Base-by-base conservation (phyloP, 2,888 invertebrate genomes). In the Kuschelorhynchus macadamiae region DNA sequence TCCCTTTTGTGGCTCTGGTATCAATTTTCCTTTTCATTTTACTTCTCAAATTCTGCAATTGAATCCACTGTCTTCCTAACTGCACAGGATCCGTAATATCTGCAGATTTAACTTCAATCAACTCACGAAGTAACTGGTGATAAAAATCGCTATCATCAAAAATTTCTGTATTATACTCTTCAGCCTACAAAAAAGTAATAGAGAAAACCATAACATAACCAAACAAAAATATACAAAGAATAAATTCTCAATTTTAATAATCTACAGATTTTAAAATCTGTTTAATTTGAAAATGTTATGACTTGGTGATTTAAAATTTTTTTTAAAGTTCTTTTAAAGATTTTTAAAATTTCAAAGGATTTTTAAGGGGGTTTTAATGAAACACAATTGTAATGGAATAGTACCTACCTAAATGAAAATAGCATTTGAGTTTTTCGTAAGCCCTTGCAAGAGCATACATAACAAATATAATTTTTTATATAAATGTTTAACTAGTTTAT, bases 81-180 rank as follows among this genome's bases (percentile, higher is more conserved):
- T 94, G 93, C 7, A 92, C 87, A 0, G 96, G 94, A 85, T 95
- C 96, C 0, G 91, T 91, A 8, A 93, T 88, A 77, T 92, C 91
- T 1, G 91, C 89, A 0, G 95, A 92, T 83, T 97, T 97, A 72
- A 92, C 91, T 81, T 98, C 96, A 71, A 98, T 97, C 36, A 98
- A 85, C 81, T 98, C 97, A 71, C 95, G 86, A 42, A 98, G 85
- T 59, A 97, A 86, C 78, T 96, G 95, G 82, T 97, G 97, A 83
- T 98, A 98, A 82, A 98, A 98, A 81, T 98, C 98, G 77, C 93
- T 94, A 80, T 98, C 98, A 82, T 98, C 97, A 85, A 95, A 98
- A 77, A 98, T 93, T 84, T 98, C 94, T 0, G 86, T 78, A 78
- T 94, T 91, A 71, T 90, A 89, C 74, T 91, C 89, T 73, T 88